These are phyloP conservation scores for Pogonus chalceus DNA, from an alignment of 1,140 invertebrate species.

Conservation along the genomic window DNA sequence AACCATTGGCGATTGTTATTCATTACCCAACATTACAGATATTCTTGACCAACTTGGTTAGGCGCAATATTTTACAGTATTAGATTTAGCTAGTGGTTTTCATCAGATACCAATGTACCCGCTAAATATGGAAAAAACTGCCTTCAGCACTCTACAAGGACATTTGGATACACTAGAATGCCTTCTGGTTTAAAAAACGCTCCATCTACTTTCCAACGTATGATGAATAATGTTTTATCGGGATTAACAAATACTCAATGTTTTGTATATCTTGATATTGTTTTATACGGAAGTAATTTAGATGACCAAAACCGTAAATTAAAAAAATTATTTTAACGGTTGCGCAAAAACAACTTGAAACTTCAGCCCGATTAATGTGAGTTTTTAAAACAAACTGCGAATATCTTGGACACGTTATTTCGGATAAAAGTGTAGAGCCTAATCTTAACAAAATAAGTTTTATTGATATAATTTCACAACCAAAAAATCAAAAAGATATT, in stretches of 20 bases:
- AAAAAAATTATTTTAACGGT: slow-evolving; percentile 23
- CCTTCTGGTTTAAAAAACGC: slow-evolving; percentile 24
- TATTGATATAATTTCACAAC: slow-evolving; percentile 23
- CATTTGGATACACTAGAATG: slow-evolving; percentile 28
- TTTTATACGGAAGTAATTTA: slow-evolving; percentile 29
- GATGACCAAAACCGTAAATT: slow-evolving; percentile 30
- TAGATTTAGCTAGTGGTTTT: too few relatives aligned
- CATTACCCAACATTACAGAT: slow-evolving; percentile 40
- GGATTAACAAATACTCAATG: slow-evolving; percentile 21
- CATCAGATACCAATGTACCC: slow-evolving; percentile 27
- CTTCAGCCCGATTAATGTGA: slow-evolving; percentile 38
- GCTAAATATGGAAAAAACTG: slow-evolving; percentile 33
- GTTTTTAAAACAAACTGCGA: slow-evolving; percentile 35
- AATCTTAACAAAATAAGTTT: slow-evolving; percentile 32
- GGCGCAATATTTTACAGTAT: slow-evolving; percentile 28
- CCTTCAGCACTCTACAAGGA: slow-evolving; percentile 26
- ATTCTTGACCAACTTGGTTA: slow-evolving; percentile 34
- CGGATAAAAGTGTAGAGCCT: slow-evolving; percentile 31
- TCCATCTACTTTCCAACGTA: slow-evolving; percentile 13
- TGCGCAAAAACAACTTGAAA: slow-evolving; percentile 33
- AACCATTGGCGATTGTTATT: slow-evolving; percentile 33
- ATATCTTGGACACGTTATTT: slow-evolving; percentile 38
- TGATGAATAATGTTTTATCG: slow-evolving; percentile 28
- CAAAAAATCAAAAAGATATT: slow-evolving; percentile 19
- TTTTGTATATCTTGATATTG: slow-evolving; percentile 33